Percentiles rank a stretch among this genome's conserved stretches.
Evolutionary conservation across 2,113 vertebrate genomes (phyloP).

Genomic region (Carassius auratus): DNA sequence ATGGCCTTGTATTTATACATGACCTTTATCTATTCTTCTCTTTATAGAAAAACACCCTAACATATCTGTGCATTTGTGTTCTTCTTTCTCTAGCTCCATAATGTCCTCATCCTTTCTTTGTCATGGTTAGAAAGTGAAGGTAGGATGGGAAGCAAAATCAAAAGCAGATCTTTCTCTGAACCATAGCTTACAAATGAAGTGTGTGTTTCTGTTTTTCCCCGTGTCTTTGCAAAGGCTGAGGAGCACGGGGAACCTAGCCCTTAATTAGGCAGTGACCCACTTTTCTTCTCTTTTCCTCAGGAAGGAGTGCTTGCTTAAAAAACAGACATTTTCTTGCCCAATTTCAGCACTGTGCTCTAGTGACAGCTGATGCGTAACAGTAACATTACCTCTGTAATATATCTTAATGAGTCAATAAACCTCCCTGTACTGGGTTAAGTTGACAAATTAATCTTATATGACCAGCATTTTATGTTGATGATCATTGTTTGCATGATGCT

Average conservation of each 20-base stretch:
- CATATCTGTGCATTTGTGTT: background rate
- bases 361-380: conserved; percentile 7
- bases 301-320: conserved; percentile 42
- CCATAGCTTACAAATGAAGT: background rate
- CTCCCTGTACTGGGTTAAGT: background rate
- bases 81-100: conserved; percentile 18
- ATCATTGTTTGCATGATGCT: background rate
- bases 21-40: background rate
- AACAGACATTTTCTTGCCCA: conserved; percentile 2
- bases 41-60: background rate
- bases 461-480: background rate
- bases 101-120: background rate
- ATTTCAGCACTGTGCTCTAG: background rate
- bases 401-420: conserved; percentile 19
- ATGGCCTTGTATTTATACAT: background rate
- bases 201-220: background rate
- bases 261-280: conserved; percentile 60
- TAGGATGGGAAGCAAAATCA: background rate
- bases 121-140: background rate
- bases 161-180: conserved; percentile 16
- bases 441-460: conserved; percentile 5
- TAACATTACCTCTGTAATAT: background rate
- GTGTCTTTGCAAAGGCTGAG: background rate
- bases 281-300: conserved; percentile 47
- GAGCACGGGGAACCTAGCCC: conserved; percentile 26